Evolutionary conservation across 2,113 vertebrate genomes (phyloP), one percentile per base, ranked within the genome.

Genomic region (Amphilophus citrinellus): DNA sequence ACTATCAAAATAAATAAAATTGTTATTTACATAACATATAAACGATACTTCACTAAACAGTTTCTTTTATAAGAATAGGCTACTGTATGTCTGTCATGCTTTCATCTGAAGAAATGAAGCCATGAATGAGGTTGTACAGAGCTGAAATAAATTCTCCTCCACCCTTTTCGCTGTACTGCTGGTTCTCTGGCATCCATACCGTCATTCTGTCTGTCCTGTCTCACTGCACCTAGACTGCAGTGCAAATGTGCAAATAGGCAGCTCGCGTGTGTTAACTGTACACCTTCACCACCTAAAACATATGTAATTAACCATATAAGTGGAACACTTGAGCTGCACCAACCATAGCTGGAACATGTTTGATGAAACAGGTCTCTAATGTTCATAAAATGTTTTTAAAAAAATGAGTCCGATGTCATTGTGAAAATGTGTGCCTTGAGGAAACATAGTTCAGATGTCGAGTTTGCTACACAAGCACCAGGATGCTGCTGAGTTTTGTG

Each of bases 1-100:
- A 93, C 93, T 96, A 96, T 95, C 93, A 96, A 96, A 96, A 96
- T 96, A 96, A 96, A 95, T 94, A 32, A 93, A 95, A 93, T 93
- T 88, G 94, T 94, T 96, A 95, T 95, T 93, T 96, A 96, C 94
- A 95, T 89, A 88, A 94, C 91, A 93, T 95, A 94, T 89, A 95
- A 95, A 95, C 92, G 89, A 93, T 91, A 93, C 80, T 89, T 91
- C 86, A 91, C 82, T 66, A 88, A 93, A 93, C 91, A 8, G 53
- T 84, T 89, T 84, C 77, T 79, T 90, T 77, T 80, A 77, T 89
- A 90, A 90, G 93, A 93, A 93, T 90, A 91, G 87, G 94, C 94
- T 92, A 93, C 94, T 87, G 93, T 92, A 92, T 91, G 90, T 95
- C 88, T 92, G 91, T 93, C 91, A 92, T 91, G 89, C 92, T 90